Evolutionary conservation across 2,888 invertebrate genomes (phyloP).

Genomic region (Volucella bombylans): DNA sequence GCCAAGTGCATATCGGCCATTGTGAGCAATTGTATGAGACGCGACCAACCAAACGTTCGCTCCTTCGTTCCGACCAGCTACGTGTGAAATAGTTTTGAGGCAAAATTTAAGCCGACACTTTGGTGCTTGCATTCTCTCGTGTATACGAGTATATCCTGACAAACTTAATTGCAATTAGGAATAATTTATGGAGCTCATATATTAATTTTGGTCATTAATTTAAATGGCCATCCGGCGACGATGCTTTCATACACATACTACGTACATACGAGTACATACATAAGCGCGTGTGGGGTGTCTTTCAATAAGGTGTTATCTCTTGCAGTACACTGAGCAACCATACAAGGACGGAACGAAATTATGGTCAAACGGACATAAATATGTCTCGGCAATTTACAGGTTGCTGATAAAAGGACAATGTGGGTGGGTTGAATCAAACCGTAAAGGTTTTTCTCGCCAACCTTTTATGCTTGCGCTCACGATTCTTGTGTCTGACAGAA

Average conservation of each 20-base stretch:
- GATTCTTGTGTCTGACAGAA: not conserved
- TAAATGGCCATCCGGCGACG: slow-evolving; percentile 70
- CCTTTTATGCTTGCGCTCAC: slow-evolving; percentile 1
- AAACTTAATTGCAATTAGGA: slow-evolving; percentile 74
- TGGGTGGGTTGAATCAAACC: not conserved
- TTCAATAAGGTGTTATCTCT: slow-evolving; percentile 58
- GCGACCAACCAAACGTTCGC: not conserved
- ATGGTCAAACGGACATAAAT: slow-evolving; percentile 67
- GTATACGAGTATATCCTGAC: slow-evolving; percentile 60
- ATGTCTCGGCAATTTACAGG: slow-evolving; percentile 59
- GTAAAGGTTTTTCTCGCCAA: slow-evolving; percentile 4
- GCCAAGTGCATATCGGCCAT: not conserved
- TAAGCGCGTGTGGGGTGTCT: slow-evolving; percentile 30
- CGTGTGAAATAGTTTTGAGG: slow-evolving; percentile 47
- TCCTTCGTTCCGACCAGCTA: no score
- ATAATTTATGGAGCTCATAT: slow-evolving; percentile 73
- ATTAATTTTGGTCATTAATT: slow-evolving; percentile 73
- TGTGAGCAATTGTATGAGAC: slow-evolving; percentile 17
- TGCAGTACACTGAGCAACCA: slow-evolving; percentile 18
- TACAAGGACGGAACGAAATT: slow-evolving; percentile 60
- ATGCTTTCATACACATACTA: slow-evolving; percentile 2
- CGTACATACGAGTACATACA: slow-evolving; percentile 3
- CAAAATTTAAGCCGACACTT: slow-evolving; percentile 33
- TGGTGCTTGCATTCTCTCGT: slow-evolving; percentile 27
- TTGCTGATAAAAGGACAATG: slow-evolving; percentile 55